phyloP scores from a whole-genome alignment of 2,888 invertebrate species.

The Phyllotreta striolata region DNA sequence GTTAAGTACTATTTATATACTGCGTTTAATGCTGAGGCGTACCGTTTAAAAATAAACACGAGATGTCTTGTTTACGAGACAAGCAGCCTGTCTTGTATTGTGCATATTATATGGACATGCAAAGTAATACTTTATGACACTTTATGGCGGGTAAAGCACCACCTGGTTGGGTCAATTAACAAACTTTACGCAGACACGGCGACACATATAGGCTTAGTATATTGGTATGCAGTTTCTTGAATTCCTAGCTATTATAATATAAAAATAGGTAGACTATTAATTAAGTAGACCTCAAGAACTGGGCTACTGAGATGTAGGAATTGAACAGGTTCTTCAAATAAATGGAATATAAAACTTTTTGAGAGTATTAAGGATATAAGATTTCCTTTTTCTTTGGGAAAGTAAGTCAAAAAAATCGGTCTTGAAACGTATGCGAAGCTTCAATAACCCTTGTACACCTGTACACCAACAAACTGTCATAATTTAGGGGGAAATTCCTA shows the following conservation, averaged over 20 bases:
- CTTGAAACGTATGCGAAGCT: conserved; percentile 15
- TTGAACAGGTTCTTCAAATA: no score
- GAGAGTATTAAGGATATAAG: no score
- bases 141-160: conserved; percentile 52
- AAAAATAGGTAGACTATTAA: no score
- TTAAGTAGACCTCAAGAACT: no score
- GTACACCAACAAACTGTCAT: conserved; percentile 8
- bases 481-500: conserved; percentile 9
- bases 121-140: conserved; percentile 53
- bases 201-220: no score
- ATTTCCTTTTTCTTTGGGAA: neutral
- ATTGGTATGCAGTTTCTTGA: no score
- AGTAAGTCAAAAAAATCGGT: conserved; percentile 10
- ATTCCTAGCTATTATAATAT: no score
- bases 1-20: conserved; percentile 53
- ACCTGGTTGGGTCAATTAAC: conserved; percentile 51
- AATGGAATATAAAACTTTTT: no score
- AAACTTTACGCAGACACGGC: conserved; percentile 34
- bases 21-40: conserved; percentile 45
- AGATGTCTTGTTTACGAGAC: conserved; percentile 56
- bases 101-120: conserved; percentile 54
- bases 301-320: no score
- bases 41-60: conserved; percentile 46
- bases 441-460: conserved; percentile 37
- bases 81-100: conserved; percentile 52